Evolutionary conservation across 2,113 vertebrate genomes (phyloP).

Genomic region (Chrysochloris asiatica): DNA sequence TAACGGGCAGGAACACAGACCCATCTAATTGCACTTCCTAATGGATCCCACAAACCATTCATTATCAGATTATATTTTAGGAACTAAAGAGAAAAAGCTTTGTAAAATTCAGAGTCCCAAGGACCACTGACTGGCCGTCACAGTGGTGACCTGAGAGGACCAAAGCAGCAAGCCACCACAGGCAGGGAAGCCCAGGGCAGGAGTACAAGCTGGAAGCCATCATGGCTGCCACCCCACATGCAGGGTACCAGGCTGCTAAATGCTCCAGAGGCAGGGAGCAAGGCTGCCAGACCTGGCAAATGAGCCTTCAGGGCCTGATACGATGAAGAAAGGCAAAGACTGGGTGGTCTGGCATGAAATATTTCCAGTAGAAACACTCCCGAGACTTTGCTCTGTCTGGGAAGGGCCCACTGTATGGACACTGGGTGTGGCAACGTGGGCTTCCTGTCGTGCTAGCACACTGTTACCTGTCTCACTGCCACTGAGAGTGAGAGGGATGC

Average conservation of each 20-base stretch:
- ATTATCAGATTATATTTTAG: constrained; percentile 82
- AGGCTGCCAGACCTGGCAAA: rapidly evolving
- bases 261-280: background rate
- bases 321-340: rapidly evolving
- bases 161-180: background rate
- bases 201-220: rapidly evolving
- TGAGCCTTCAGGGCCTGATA: background rate
- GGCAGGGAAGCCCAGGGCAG: background rate
- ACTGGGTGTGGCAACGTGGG: rapidly evolving
- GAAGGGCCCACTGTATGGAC: background rate
- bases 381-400: background rate
- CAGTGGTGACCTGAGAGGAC: background rate
- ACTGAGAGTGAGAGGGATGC: rapidly evolving
- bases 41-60: constrained; percentile 83
- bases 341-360: rapidly evolving
- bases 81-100: constrained; percentile 73
- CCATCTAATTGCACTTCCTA: constrained; percentile 83
- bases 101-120: constrained; percentile 70
- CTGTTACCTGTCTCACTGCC: background rate
- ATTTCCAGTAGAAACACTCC: background rate
- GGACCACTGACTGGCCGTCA: background rate
- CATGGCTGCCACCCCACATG: rapidly evolving
- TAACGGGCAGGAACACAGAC: constrained; percentile 73
- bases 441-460: background rate
- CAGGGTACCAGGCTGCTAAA: rapidly evolving